Evolutionary conservation across 2,113 vertebrate genomes (phyloP).

Genomic region (Actenoides hombroni): DNA sequence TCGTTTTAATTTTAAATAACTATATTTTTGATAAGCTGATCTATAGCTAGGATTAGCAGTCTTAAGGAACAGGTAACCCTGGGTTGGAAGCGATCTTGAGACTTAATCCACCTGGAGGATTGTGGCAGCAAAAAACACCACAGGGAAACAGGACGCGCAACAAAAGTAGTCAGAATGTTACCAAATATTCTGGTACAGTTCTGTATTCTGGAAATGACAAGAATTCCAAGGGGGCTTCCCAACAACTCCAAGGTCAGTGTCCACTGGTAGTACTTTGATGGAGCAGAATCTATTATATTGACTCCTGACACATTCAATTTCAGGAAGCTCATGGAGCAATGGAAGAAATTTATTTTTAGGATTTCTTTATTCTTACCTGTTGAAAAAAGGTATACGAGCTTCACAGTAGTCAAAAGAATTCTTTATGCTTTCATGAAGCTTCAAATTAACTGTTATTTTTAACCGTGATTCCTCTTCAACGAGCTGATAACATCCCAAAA

Average conservation of each 20-base stretch:
- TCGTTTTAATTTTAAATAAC: conserved; percentile 57
- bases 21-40: conserved; percentile 51
- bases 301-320: background rate
- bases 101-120: conserved; percentile 34
- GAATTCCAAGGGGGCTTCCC: background rate
- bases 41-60: conserved; percentile 35
- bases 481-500: conserved; percentile 88
- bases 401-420: conserved; percentile 94
- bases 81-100: conserved; percentile 1
- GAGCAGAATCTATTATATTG: background rate
- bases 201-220: background rate
- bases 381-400: conserved; percentile 89
- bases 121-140: background rate
- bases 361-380: conserved; percentile 79
- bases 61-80: conserved; percentile 25
- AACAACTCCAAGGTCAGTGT: background rate
- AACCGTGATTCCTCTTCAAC: conserved; percentile 82
- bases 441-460: conserved; percentile 81
- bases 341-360: background rate
- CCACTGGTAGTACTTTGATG: background rate
- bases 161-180: background rate
- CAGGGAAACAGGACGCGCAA: background rate
- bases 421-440: conserved; percentile 93
- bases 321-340: background rate
- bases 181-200: background rate